A percentile compares a stretch with the other conserved stretches of the same genome.
These are phyloP conservation scores for Mythimna ferrago DNA, from an alignment of 2,888 invertebrate species.

Conservation along the genomic window DNA sequence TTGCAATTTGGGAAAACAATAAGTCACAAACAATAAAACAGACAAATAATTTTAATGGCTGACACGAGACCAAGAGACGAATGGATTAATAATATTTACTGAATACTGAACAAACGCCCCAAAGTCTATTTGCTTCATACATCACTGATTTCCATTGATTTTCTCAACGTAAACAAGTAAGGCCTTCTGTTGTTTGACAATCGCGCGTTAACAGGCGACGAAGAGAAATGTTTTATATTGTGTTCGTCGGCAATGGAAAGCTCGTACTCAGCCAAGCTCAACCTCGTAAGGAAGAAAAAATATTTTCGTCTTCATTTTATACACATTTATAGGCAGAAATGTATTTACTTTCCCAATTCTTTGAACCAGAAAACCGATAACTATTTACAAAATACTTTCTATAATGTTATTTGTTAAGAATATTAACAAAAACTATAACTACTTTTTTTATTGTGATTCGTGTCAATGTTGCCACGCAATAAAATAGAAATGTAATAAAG, in stretches of 20 bases:
- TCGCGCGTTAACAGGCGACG: slow-evolving; percentile 38
- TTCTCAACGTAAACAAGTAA: slow-evolving; percentile 45
- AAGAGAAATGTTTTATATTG: slow-evolving; percentile 52
- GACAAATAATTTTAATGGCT: slow-evolving; percentile 34
- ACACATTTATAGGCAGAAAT: slow-evolving; percentile 1
- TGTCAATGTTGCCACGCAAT: no score
- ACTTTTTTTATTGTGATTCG: no score
- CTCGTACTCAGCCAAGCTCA: slow-evolving; percentile 37
- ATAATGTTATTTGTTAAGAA: background rate
- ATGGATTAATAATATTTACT: slow-evolving; percentile 37
- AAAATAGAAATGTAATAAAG: no score
- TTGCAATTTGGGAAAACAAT: background rate
- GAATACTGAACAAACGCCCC: slow-evolving; percentile 19
- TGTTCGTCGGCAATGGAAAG: slow-evolving; percentile 38
- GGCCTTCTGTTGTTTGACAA: slow-evolving; percentile 47
- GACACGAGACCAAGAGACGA: slow-evolving; percentile 12
- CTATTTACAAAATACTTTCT: slow-evolving; percentile 14
- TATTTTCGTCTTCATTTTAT: slow-evolving; percentile 15
- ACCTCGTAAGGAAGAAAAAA: slow-evolving; percentile 21
- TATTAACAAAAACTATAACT: no score
- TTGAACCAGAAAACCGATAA: slow-evolving; percentile 32
- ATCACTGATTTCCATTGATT: slow-evolving; percentile 54
- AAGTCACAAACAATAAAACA: slow-evolving; percentile 7
- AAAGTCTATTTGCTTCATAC: slow-evolving; percentile 34
- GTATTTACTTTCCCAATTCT: slow-evolving; percentile 11